These are phyloP conservation scores for Ostrea edulis DNA, from an alignment of 1,140 invertebrate species.

Conservation along the genomic window DNA sequence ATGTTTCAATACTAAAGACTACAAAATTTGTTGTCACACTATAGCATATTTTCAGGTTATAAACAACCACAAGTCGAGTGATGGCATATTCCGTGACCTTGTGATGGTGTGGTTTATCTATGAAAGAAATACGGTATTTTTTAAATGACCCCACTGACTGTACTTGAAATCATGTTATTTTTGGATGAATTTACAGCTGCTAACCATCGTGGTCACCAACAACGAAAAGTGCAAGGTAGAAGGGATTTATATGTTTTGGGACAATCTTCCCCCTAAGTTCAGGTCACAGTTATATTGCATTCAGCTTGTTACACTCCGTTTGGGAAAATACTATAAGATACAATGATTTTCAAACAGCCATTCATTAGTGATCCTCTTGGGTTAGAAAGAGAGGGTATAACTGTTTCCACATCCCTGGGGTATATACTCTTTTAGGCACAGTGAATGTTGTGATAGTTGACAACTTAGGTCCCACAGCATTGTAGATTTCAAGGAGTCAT, in stretches of 20 bases:
- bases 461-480: constrained; percentile 19
- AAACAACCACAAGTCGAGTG: constrained; percentile 38
- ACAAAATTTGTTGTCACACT: constrained; percentile 40
- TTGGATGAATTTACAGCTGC: constrained; percentile 46
- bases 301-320: constrained; percentile 30
- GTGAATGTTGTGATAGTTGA: constrained; percentile 42
- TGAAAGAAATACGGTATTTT: constrained; percentile 42
- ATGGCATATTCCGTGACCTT: constrained; percentile 42
- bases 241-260: constrained; percentile 40
- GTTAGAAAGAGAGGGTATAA: constrained; percentile 41
- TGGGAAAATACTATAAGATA: constrained; percentile 24
- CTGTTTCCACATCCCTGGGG: constrained; percentile 7
- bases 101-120: constrained; percentile 46
- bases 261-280: constrained; percentile 45
- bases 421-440: constrained; percentile 25
- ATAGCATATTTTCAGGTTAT: constrained; percentile 49
- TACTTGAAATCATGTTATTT: constrained; percentile 37
- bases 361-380: constrained; percentile 26
- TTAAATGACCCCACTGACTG: background rate
- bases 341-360: constrained; percentile 28
- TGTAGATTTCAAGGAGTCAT: constrained; percentile 21
- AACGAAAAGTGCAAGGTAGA: constrained; percentile 47
- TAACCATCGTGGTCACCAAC: constrained; percentile 43
- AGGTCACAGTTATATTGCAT: constrained; percentile 46
- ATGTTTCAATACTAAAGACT: constrained; percentile 49